phyloP scores from a whole-genome alignment of 2,113 vertebrate species.

The Brachyhypopomus gauderio region DNA sequence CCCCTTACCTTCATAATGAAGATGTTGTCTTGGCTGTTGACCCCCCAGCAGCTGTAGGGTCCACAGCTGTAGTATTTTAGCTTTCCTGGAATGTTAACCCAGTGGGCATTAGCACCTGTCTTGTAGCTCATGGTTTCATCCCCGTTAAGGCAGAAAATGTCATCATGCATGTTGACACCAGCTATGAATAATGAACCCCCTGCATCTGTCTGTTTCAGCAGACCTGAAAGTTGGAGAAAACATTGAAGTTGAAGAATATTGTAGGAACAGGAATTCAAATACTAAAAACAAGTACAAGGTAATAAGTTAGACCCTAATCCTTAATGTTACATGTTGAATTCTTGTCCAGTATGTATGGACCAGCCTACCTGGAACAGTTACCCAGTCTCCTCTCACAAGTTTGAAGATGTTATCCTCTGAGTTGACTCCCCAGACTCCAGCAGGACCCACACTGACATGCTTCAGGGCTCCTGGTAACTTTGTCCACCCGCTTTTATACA shows the following conservation, averaged over 20 bases:
- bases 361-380: slow-evolving; percentile 26
- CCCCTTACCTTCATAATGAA: not conserved
- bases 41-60: slow-evolving; percentile 44
- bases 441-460: slow-evolving; percentile 33
- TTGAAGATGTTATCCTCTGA: slow-evolving; percentile 5
- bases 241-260: too few species aligned
- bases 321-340: not conserved
- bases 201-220: slow-evolving; percentile 13
- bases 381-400: slow-evolving; percentile 22
- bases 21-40: not conserved
- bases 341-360: not conserved
- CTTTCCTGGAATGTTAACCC: not conserved
- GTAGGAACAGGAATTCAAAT: not conserved
- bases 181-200: slow-evolving; percentile 27
- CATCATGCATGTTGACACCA: not conserved
- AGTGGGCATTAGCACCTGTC: not conserved
- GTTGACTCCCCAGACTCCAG: not conserved
- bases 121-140: not conserved
- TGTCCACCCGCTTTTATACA: slow-evolving; percentile 5
- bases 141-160: not conserved
- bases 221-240: not conserved
- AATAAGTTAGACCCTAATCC: not conserved
- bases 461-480: slow-evolving; percentile 17
- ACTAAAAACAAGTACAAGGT: not conserved
- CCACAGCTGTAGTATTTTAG: slow-evolving; percentile 54